Evolutionary conservation across 2,888 invertebrate genomes (phyloP).

Genomic region (Apotomis turbidana): DNA sequence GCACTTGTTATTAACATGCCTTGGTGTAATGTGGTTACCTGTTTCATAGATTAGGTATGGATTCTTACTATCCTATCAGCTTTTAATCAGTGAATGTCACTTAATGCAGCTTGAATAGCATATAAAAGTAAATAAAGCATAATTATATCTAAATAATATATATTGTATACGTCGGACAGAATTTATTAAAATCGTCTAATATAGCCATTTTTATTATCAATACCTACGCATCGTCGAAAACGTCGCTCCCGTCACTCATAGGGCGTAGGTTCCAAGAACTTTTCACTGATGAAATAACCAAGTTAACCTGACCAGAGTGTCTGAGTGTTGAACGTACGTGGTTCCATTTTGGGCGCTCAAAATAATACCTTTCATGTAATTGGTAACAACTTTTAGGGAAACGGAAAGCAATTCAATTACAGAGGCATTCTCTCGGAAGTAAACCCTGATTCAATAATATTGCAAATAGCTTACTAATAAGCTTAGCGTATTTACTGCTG

Average conservation of each 20-base stretch:
- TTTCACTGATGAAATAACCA: background rate
- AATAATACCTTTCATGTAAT: constrained; percentile 19
- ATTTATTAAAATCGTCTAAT: too few species aligned
- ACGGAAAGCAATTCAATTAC: constrained; percentile 22
- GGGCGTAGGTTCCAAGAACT: background rate
- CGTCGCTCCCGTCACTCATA: background rate
- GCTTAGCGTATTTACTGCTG: background rate
- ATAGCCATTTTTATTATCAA: too few species aligned
- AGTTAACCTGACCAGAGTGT: background rate
- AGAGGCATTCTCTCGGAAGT: constrained; percentile 3
- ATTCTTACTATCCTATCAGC: too few species aligned
- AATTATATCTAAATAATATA: too few species aligned
- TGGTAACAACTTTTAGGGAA: constrained; percentile 28
- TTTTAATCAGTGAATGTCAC: too few species aligned
- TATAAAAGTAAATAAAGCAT: too few species aligned
- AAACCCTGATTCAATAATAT: constrained; percentile 32
- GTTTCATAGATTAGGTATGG: too few species aligned
- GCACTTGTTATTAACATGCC: too few species aligned
- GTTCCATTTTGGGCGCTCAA: constrained; percentile 2
- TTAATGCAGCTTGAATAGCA: too few species aligned
- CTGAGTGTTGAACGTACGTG: background rate
- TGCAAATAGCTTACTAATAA: constrained; percentile 20
- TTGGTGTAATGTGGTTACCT: too few species aligned
- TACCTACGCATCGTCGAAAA: background rate
- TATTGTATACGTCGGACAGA: too few species aligned